These are phyloP conservation scores for Hemiscyllium ocellatum DNA, from an alignment of 2,113 vertebrate species.

Conservation along the genomic window DNA sequence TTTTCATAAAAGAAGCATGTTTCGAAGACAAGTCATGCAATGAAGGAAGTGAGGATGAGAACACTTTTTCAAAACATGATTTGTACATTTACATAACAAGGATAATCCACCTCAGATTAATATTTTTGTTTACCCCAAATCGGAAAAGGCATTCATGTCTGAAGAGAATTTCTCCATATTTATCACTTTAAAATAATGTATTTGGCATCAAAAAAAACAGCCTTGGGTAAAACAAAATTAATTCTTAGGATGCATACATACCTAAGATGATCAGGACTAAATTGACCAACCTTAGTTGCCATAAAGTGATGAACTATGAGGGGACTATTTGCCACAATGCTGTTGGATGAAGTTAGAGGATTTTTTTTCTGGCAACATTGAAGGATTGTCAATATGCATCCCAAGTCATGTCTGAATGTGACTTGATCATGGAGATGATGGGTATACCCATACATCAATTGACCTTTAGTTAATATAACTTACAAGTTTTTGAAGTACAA, in stretches of 20 bases:
- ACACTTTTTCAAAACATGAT: not conserved
- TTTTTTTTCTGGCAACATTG: not conserved
- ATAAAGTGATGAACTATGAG: not conserved
- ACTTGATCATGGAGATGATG: not conserved
- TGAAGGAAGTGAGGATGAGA: not conserved
- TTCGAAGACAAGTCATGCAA: not conserved
- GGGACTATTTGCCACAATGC: not conserved
- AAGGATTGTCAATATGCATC: not conserved
- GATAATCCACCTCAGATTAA: not conserved
- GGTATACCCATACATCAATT: not conserved
- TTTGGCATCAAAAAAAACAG: not conserved
- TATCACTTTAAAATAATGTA: not conserved
- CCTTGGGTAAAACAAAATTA: not conserved
- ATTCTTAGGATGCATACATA: not conserved
- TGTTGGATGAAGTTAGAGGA: not conserved
- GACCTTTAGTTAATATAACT: not conserved
- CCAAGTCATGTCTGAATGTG: not conserved
- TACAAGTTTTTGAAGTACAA: not conserved
- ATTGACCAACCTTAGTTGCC: not conserved
- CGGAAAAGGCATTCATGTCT: not conserved
- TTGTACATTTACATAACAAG: not conserved
- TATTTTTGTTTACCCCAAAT: not conserved
- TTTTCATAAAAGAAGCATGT: not conserved
- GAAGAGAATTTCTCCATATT: not conserved
- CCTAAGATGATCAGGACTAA: not conserved